Percentiles rank a stretch among this genome's conserved stretches.
phyloP scores from a whole-genome alignment of 1,140 invertebrate genomes.

The Asbolus verrucosus region DNA sequence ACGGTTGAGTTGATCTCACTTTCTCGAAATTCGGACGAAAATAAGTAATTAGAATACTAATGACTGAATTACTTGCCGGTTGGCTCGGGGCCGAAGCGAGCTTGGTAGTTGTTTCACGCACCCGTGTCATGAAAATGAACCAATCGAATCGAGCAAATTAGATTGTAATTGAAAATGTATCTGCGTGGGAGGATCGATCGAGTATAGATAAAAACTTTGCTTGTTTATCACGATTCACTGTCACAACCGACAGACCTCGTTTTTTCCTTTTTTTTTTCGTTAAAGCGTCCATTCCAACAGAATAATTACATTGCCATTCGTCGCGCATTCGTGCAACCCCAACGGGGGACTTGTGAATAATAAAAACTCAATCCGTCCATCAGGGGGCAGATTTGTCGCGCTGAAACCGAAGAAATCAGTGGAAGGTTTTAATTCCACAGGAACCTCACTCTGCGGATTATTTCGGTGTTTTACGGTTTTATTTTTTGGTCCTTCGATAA shows the following conservation, averaged over 20 bases:
- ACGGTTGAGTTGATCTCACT: no score
- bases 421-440: not conserved
- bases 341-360: conserved; percentile 12
- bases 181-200: conserved; percentile 3
- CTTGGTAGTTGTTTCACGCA: not conserved
- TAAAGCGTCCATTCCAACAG: not conserved
- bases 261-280: no score
- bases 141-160: conserved; percentile 34
- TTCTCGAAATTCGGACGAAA: conserved; percentile 7
- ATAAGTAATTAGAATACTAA: conserved; percentile 39
- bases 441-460: not conserved
- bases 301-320: conserved; percentile 27
- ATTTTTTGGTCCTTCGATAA: not conserved
- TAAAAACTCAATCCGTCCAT: conserved; percentile 20
- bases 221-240: conserved; percentile 10
- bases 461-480: not conserved
- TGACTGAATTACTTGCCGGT: conserved; percentile 2
- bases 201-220: conserved; percentile 20
- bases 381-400: no score
- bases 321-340: conserved; percentile 2
- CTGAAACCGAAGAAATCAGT: not conserved
- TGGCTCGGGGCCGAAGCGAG: not conserved
- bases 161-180: conserved; percentile 35
- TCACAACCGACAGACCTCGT: no score
- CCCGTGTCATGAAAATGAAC: not conserved